Evolutionary conservation across 2,888 invertebrate genomes (phyloP).

Genomic region (Macaria liturata): DNA sequence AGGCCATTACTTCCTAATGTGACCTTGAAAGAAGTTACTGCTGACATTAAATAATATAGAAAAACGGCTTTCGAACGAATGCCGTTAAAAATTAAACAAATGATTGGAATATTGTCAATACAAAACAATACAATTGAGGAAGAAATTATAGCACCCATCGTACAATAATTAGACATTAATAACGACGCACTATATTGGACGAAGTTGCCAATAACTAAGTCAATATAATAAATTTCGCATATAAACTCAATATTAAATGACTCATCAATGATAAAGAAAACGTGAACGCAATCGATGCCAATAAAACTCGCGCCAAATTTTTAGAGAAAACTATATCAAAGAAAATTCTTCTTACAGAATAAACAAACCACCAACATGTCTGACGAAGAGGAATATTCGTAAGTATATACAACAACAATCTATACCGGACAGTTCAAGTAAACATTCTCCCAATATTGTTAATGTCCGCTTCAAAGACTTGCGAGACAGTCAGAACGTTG

Average conservation of each 20-base stretch:
- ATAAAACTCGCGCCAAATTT: constrained; percentile 10
- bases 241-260: background rate
- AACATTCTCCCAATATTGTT: constrained; percentile 3
- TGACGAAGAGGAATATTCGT: constrained; percentile 98
- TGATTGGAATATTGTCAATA: no score
- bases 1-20: no score
- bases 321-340: constrained; percentile 11
- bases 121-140: no score
- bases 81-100: no score
- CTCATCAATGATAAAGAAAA: constrained; percentile 6
- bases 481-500: constrained; percentile 18
- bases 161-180: background rate
- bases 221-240: background rate
- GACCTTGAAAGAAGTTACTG: no score
- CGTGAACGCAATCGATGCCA: constrained; percentile 7
- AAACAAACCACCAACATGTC: constrained; percentile 90
- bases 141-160: no score
- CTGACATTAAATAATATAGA: no score
- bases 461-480: constrained; percentile 21
- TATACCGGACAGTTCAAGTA: constrained; percentile 1
- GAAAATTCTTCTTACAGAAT: constrained; percentile 60
- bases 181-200: constrained; percentile 4
- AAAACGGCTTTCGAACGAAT: no score
- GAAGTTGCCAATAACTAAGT: constrained; percentile 12
- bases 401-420: constrained; percentile 79